These are phyloP conservation scores for Phrynocephalus forsythii DNA, from an alignment of 2,797 vertebrate species.

Conservation along the genomic window DNA sequence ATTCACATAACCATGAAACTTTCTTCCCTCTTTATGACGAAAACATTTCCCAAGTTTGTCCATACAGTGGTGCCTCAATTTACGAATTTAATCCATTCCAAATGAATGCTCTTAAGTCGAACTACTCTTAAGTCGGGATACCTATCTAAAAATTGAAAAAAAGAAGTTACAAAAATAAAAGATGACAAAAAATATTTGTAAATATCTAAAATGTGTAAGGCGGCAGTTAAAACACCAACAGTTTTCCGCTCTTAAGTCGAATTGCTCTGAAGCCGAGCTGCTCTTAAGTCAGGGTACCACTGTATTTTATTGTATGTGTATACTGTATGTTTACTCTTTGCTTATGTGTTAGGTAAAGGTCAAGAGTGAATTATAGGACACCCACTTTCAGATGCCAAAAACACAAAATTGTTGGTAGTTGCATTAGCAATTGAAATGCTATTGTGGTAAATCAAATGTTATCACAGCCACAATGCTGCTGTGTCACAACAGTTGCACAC, in stretches of 20 bases:
- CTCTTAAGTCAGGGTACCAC: too few relatives aligned
- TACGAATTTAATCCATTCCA: too few relatives aligned
- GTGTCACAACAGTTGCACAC: conserved; percentile 3
- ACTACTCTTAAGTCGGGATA: too few relatives aligned
- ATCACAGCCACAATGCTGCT: background rate
- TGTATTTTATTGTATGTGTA: too few relatives aligned
- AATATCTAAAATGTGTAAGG: too few relatives aligned
- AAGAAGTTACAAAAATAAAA: too few relatives aligned
- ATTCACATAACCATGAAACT: background rate
- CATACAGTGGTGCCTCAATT: background rate
- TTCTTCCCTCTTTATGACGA: background rate
- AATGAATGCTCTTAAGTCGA: too few relatives aligned
- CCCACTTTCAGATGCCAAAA: background rate
- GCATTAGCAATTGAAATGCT: conserved; percentile 7
- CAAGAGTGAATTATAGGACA: background rate
- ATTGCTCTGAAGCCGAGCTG: too few relatives aligned
- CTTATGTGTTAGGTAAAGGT: background rate
- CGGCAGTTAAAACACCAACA: too few relatives aligned
- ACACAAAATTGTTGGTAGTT: background rate
- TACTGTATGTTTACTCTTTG: background rate
- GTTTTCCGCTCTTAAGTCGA: too few relatives aligned
- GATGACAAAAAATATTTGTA: too few relatives aligned
- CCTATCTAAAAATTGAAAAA: too few relatives aligned
- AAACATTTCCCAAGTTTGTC: background rate
- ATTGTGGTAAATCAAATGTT: conserved; percentile 14